Evolutionary conservation across 2,113 vertebrate genomes (phyloP), one percentile per base, ranked within the genome.

Genomic region (Helogale parvula): DNA sequence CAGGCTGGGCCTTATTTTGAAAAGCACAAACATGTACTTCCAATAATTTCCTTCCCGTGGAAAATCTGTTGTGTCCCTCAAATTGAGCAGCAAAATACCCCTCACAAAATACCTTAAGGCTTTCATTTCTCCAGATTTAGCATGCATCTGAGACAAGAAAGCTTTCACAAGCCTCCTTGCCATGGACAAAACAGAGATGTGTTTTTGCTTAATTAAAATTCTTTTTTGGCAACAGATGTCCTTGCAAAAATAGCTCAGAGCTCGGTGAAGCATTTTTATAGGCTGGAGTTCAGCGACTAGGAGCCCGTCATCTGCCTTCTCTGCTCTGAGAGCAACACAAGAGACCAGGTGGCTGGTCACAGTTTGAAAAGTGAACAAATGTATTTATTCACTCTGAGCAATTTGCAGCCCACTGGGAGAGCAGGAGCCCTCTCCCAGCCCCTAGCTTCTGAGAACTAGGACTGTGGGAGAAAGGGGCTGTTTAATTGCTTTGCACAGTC

Each of bases 191-290:
- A 98, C 92, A 95, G 98, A 98, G 98, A 98, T 98, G 94, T 97
- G 97, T 98, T 98, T 98, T 98, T 97, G 97, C 98, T 98, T 99
- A 98, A 99, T 98, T 98, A 98, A 98, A 98, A 98, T 98, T 98
- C 98, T 98, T 98, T 97, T 97, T 98, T 99, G 99, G 98, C 98
- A 99, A 98, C 97, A 89, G 35, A 88, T 98, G 98, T 97, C 97
- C 97, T 98, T 97, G 97, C 86, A 98, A 98, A 98, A 98, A 98
- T 98, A 98, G 98, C 98, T 98, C 97, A 96, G 97, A 98, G 98
- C 98, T 98, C 98, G 98, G 98, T 98, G 98, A 98, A 98, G 98
- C 98, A 95, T 98, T 98, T 98, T 98, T 97, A 96, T 50, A 98
- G 98, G 98, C 98, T 98, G 97, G 97, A 86, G 97, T 98, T 99